Evolutionary conservation across 2,888 invertebrate genomes (phyloP).

Genomic region (Encarsia formosa): DNA sequence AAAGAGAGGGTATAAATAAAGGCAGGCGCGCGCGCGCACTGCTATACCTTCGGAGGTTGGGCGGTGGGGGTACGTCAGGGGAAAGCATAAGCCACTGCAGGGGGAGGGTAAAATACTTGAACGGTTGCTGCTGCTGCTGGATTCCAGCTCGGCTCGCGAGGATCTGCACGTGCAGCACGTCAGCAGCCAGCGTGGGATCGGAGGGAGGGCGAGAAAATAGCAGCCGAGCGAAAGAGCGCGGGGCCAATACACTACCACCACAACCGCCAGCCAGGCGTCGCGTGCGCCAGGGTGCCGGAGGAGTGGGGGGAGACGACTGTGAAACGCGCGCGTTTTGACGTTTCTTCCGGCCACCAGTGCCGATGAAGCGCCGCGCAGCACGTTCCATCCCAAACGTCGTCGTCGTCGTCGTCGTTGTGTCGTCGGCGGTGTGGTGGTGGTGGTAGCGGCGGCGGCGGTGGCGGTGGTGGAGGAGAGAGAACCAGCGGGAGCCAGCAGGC

Average conservation of each 20-base stretch:
- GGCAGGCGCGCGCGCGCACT: too few species aligned
- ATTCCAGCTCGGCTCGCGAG: neutral
- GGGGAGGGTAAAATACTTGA: slow-evolving; percentile 26
- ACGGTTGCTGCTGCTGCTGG: too few species aligned
- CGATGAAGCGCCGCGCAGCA: slow-evolving; percentile 29
- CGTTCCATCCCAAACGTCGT: too few species aligned
- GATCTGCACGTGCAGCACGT: neutral
- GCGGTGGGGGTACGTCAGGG: slow-evolving; percentile 1
- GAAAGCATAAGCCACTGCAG: slow-evolving; percentile 10
- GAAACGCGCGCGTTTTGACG: slow-evolving; percentile 33
- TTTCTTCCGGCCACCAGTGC: slow-evolving; percentile 31
- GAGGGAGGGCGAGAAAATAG: neutral
- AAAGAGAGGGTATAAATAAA: slow-evolving; percentile 28
- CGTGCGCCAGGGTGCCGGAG: neutral
- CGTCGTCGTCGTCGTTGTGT: too few species aligned
- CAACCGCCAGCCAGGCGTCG: neutral
- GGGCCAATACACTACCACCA: too few species aligned
- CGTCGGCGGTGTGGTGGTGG: too few species aligned
- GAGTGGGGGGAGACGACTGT: neutral
- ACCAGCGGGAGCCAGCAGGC: too few species aligned
- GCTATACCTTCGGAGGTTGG: too few species aligned
- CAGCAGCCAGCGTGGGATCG: neutral
- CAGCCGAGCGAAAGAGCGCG: too few species aligned
- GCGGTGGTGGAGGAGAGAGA: too few species aligned
- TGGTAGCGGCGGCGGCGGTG: too few species aligned